Conservation (phyloP, 2,888 invertebrate genomes). For the Eupithecia inturbata region DNA sequence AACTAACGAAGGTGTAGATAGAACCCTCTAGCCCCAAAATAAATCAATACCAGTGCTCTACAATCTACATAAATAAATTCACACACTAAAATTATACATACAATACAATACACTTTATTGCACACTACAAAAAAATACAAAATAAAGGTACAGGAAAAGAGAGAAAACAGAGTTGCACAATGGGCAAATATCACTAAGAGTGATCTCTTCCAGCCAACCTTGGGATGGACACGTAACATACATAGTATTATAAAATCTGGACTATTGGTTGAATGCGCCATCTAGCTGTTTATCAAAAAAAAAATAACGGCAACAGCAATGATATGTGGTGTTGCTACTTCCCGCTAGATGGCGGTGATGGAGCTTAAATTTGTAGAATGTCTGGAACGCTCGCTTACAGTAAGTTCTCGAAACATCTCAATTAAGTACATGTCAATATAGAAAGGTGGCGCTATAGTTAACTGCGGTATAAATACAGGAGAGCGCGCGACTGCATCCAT, state of each 20-base stretch:
- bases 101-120: no score
- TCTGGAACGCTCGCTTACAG: slow-evolving; percentile 22
- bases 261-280: slow-evolving; percentile 7
- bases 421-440: slow-evolving; percentile 37
- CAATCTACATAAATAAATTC: background rate
- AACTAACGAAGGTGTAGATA: background rate
- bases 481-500: slow-evolving; percentile 17
- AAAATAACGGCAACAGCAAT: background rate
- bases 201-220: no score
- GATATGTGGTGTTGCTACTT: slow-evolving; percentile 50
- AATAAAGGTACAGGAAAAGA: no score
- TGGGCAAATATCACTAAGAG: no score
- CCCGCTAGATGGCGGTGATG: slow-evolving; percentile 54
- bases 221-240: no score
- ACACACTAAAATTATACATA: background rate
- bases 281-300: background rate
- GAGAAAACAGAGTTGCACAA: no score
- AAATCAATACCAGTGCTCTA: background rate
- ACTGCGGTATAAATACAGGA: slow-evolving; percentile 51
- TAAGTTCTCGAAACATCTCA: slow-evolving; percentile 41
- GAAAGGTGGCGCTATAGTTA: slow-evolving; percentile 52
- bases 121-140: no score
- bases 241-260: no score
- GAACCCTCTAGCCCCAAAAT: background rate
- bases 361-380: slow-evolving; percentile 26